Evolutionary conservation across 2,797 vertebrate genomes (phyloP).

Genomic region (Mus minutoides): DNA sequence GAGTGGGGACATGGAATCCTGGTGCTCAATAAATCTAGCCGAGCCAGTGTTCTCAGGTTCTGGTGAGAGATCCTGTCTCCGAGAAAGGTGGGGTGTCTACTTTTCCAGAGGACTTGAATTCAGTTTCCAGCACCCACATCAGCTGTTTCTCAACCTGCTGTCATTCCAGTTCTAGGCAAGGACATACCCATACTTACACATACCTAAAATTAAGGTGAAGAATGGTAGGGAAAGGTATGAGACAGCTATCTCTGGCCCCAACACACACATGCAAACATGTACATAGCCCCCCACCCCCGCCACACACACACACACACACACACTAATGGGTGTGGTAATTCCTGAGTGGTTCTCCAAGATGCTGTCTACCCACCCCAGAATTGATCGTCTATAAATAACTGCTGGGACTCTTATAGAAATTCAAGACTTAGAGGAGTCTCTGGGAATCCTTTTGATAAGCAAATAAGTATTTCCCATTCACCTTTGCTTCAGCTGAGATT

Average conservation of each 20-base stretch:
- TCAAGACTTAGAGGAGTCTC: constrained; percentile 47
- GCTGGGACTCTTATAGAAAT: constrained; percentile 1
- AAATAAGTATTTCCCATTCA: constrained; percentile 71
- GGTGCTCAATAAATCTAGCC: not conserved
- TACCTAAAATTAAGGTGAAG: not conserved
- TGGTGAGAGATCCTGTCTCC: not conserved
- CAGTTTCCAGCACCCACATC: not conserved
- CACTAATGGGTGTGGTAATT: constrained; percentile 35
- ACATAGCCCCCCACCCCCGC: not conserved
- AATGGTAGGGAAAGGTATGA: not conserved
- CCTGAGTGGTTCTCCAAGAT: not conserved
- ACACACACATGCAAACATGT: not conserved
- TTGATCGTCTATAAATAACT: constrained; percentile 61
- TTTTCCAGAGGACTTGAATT: not conserved
- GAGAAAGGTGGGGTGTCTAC: not conserved
- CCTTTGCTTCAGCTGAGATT: constrained; percentile 38
- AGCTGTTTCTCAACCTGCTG: not conserved
- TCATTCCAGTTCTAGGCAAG: not conserved
- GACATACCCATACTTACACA: not conserved
- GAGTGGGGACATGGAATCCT: not conserved
- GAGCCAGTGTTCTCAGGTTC: not conserved
- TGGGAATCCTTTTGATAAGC: constrained; percentile 65
- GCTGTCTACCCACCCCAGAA: not conserved
- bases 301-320: not conserved
- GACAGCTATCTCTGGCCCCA: not conserved